phyloP scores from a whole-genome alignment of 1,140 invertebrate species.

The Melitaea cinxia region DNA sequence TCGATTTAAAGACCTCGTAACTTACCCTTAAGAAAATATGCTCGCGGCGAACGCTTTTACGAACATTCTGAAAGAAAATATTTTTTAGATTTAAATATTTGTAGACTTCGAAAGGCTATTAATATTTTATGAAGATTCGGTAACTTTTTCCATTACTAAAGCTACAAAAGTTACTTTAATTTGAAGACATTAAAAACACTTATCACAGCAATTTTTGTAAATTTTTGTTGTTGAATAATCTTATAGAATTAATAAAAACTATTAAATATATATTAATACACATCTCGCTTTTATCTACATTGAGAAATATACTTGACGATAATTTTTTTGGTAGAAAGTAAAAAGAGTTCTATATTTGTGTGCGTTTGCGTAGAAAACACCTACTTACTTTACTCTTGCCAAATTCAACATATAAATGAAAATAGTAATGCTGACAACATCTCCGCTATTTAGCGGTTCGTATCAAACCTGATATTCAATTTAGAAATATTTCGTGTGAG shows the following conservation, averaged over 20 bases:
- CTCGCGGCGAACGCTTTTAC: slow-evolving; percentile 15
- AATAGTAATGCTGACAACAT: too few relatives aligned
- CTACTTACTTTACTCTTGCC: too few relatives aligned
- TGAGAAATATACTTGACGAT: too few relatives aligned
- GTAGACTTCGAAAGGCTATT: slow-evolving; percentile 20
- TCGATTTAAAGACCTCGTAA: slow-evolving; percentile 13
- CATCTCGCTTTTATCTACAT: too few relatives aligned
- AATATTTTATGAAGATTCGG: slow-evolving; percentile 25
- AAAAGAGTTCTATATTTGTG: too few relatives aligned
- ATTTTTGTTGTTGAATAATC: neutral
- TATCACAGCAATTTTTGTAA: neutral
- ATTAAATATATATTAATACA: too few relatives aligned
- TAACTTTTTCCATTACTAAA: slow-evolving; percentile 31
- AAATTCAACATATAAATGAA: too few relatives aligned
- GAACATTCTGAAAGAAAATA: slow-evolving; percentile 16
- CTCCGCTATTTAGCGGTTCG: too few relatives aligned
- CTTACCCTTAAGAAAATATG: slow-evolving; percentile 9
- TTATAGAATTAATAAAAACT: neutral
- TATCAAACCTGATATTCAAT: too few relatives aligned
- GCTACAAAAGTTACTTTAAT: slow-evolving; percentile 18
- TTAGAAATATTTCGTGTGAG: too few relatives aligned
- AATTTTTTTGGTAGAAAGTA: too few relatives aligned
- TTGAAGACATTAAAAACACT: slow-evolving; percentile 15
- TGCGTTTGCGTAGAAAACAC: too few relatives aligned
- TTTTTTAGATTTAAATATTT: slow-evolving; percentile 27